phyloP scores from a whole-genome alignment of 2,113 vertebrate genomes.

The Gyps fulvus region DNA sequence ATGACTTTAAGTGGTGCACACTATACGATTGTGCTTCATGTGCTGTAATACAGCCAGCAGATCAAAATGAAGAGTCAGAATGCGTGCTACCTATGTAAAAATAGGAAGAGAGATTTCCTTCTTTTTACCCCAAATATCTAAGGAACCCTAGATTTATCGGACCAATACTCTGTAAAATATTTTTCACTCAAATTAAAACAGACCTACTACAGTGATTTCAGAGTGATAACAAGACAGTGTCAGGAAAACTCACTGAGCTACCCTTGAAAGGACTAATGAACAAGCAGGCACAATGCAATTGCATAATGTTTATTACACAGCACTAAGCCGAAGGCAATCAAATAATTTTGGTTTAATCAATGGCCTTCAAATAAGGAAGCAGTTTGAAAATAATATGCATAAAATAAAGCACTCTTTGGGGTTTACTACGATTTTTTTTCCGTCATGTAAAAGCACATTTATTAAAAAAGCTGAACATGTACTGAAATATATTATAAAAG shows the following conservation, averaged over 20 bases:
- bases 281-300: neutral
- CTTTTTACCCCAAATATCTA: neutral
- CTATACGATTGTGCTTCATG: accelerated
- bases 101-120: neutral
- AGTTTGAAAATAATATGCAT: neutral
- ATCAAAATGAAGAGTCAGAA: neutral
- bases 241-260: neutral
- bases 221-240: neutral
- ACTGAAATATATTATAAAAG: neutral
- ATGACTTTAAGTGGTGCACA: neutral
- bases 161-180: neutral
- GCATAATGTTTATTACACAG: constrained; percentile 6
- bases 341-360: constrained; percentile 11
- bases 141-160: neutral
- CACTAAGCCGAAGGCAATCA: constrained; percentile 2
- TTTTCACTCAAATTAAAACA: neutral
- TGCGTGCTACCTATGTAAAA: neutral
- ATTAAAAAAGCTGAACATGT: neutral
- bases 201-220: neutral
- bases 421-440: neutral
- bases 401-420: neutral
- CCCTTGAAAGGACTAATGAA: neutral
- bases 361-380: constrained; percentile 39
- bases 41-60: neutral
- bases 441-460: neutral